Conservation (phyloP, 2,797 vertebrate species). For the Prunella strophiata region DNA sequence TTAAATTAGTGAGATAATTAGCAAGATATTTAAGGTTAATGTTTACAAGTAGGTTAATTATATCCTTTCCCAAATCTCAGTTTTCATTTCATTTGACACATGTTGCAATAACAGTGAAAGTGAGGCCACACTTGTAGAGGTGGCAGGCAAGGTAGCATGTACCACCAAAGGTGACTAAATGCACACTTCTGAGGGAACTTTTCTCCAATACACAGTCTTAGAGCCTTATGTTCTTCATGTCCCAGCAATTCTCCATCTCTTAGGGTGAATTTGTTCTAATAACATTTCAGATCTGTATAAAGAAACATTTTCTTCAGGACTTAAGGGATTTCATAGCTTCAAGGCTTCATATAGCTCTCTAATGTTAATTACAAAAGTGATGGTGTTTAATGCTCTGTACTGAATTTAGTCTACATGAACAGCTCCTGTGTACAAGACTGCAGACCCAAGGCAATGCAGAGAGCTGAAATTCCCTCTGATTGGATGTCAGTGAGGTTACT, state of each 20-base stretch:
- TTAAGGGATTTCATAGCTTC: background rate
- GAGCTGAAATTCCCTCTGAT: background rate
- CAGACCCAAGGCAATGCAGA: background rate
- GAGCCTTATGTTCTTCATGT: background rate
- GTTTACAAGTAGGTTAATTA: conserved; percentile 64
- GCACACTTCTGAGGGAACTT: background rate
- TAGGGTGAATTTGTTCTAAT: background rate
- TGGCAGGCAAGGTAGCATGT: background rate
- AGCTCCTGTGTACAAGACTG: background rate
- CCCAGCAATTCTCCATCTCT: background rate
- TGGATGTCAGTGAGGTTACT: background rate
- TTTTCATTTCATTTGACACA: background rate
- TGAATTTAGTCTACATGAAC: background rate
- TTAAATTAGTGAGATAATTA: conserved; percentile 68
- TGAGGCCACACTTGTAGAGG: background rate
- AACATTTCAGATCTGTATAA: background rate
- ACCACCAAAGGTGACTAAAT: background rate
- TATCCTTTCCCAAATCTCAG: conserved; percentile 56
- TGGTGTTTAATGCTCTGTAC: background rate
- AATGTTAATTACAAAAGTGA: conserved; percentile 16
- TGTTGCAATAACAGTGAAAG: conserved; percentile 28
- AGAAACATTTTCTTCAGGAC: background rate
- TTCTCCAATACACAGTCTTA: background rate
- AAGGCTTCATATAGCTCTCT: background rate
- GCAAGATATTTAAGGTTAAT: conserved; percentile 60